Evolutionary conservation across 2,888 invertebrate species (phyloP).

Genomic region (Sinohyriopsis cumingii): DNA sequence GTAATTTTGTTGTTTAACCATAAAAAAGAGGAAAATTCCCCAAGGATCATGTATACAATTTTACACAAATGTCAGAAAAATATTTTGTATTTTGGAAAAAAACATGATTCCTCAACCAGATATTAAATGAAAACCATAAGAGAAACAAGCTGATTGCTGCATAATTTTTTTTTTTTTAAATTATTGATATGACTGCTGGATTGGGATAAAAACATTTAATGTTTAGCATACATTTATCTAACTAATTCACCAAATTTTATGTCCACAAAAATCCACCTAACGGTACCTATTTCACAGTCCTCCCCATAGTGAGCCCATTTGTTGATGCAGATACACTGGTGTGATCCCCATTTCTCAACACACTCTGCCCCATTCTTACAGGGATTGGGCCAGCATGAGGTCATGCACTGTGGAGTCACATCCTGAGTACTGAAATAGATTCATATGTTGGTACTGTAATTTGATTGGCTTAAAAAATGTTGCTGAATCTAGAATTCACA

Average conservation of each 20-base stretch:
- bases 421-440: conserved; percentile 78
- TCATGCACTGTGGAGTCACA: conserved; percentile 93
- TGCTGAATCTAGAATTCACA: too few species aligned
- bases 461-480: too few species aligned
- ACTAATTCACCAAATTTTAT: too few species aligned
- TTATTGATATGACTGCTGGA: too few species aligned
- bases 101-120: too few species aligned
- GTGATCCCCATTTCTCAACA: conserved; percentile 85
- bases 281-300: conserved; percentile 92
- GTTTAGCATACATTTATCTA: too few species aligned
- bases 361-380: conserved; percentile 91
- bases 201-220: too few species aligned
- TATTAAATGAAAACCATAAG: too few species aligned
- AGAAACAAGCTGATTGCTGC: too few species aligned
- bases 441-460: not conserved
- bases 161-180: too few species aligned
- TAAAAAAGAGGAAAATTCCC: not conserved
- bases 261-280: not conserved
- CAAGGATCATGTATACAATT: not conserved
- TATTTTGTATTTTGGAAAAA: too few species aligned
- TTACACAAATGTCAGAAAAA: not conserved
- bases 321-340: conserved; percentile 92
- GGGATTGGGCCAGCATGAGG: conserved; percentile 94
- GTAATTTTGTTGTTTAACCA: not conserved
- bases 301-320: conserved; percentile 92